Evolutionary conservation across 2,113 vertebrate species (phyloP), one percentile per base, ranked within the genome.

Genomic region (Galeopterus variegatus): DNA sequence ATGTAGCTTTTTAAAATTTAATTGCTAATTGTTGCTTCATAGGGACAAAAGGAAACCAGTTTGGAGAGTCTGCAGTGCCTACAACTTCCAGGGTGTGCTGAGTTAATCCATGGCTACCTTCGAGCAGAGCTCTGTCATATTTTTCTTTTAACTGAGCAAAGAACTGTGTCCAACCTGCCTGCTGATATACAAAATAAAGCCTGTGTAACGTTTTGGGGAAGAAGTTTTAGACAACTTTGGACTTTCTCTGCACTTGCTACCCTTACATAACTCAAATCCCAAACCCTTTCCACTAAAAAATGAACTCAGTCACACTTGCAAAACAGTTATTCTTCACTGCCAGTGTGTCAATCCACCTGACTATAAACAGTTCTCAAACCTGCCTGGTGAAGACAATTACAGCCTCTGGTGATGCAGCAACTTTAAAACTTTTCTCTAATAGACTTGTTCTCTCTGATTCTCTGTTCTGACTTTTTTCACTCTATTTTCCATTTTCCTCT

Each of bases 261-360:
- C 36, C 21, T 1, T 26, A 33, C 6, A 28, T 73, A 19, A 73
- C 9, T 92, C 72, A 88, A 41, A 48, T 24, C 28, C 45, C 72
- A 88, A 41, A 48, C 28, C 28, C 36, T 89, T 80, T 64, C 50
- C 76, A 23, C 58, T 88, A 48, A 88, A 64, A 93, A 92, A 58
- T 0, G 14, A 60, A 23, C 21, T 50, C 10, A 4, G 48, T 72
- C 56, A 11, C 0, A 69, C 9, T 10, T 21, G 50, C 45, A 33
- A 70, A 50, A 10, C 1, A 11, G 1, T 36, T 45, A 14, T 69
- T 72, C 48, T 56, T 75, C 69, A 15, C 60, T 45, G 28, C 17
- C 26, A 0, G 24, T 11, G 58, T 36, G 17, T 24, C 7, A 3
- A 36, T n/a, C 23, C 81, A 0, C 19, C 36, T 41, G 23, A 52